phyloP scores from a whole-genome alignment of 2,113 vertebrate genomes.

The Pogona vitticeps region DNA sequence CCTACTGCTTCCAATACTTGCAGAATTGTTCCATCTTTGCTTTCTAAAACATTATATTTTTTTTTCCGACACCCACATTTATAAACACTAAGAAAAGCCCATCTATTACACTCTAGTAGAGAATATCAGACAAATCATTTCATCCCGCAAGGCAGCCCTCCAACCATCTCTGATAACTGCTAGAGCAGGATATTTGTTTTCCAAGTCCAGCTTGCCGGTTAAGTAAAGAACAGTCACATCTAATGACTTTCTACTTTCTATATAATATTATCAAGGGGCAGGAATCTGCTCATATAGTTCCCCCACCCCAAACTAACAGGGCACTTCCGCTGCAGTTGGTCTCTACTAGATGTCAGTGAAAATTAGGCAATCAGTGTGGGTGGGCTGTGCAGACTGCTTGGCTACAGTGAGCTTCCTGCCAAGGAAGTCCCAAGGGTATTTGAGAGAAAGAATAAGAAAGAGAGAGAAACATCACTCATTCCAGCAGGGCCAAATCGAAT shows the following conservation, averaged over 20 bases:
- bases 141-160: neutral
- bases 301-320: neutral
- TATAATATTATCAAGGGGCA: neutral
- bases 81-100: neutral
- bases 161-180: neutral
- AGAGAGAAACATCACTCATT: neutral
- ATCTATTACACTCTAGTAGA: neutral
- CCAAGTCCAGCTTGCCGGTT: neutral
- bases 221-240: neutral
- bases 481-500: neutral
- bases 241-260: neutral
- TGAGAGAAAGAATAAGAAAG: neutral
- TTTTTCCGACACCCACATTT: neutral
- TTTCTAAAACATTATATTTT: neutral
- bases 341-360: neutral
- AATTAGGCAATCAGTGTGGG: constrained; percentile 1
- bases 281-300: neutral
- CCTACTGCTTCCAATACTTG: no score
- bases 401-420: neutral
- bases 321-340: neutral
- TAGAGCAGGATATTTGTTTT: neutral
- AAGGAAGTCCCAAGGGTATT: constrained; percentile 5
- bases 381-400: neutral
- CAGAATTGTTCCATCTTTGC: neutral
- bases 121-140: neutral